Evolutionary conservation across 35 echinoderm and acorn worm species (phyloP), one percentile per base, ranked within the genome.

Genomic region (Patiria miniata): DNA sequence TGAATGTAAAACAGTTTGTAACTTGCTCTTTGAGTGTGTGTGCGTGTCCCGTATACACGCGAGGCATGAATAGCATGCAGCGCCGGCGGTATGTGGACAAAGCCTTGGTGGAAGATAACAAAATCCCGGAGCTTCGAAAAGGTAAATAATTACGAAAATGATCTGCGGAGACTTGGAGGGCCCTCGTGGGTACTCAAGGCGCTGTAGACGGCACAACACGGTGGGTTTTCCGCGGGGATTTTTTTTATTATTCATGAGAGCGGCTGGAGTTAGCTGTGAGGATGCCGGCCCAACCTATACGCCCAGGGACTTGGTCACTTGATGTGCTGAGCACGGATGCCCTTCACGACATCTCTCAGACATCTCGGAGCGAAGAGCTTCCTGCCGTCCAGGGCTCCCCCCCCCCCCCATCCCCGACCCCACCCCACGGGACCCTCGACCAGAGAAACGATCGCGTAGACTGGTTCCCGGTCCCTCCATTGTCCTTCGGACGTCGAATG

Each of bases 121-220:
- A n/a, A 73, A 73, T 32, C 34, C 29, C 29, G 8, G 14, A 10
- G 34, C 29, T 73, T 30, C 26, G n/a, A 32, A 32, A 73, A 36
- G 19, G 65, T 73, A 73, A 73, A 73, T 73, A 73, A 73, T 73
- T 26, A 73, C 65, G 65, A 73, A 73, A 73, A 73, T 34, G 65
- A 73, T 73, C 65, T 23, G 0, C 10, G 8, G 26, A 73, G 65
- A 73, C 26, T 10, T 28, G 22, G 65, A 73, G 65, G 65, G 42
- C 42, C 42, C 42, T 47, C 42, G 4, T 12, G 12, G 42, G 42
- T 12, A 47, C 42, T 47, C 42, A 12, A 47, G 4, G 42, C 42
- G 42, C 42, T 47, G 42, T 12, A 47, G 42, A 47, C 42, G 12
- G 42, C 42, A 12, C 42, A 12, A 12, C 42, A 12, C 42, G 42